These are phyloP conservation scores for Syngnathus rostellatus DNA, from an alignment of 2,797 vertebrate species.

Conservation along the genomic window DNA sequence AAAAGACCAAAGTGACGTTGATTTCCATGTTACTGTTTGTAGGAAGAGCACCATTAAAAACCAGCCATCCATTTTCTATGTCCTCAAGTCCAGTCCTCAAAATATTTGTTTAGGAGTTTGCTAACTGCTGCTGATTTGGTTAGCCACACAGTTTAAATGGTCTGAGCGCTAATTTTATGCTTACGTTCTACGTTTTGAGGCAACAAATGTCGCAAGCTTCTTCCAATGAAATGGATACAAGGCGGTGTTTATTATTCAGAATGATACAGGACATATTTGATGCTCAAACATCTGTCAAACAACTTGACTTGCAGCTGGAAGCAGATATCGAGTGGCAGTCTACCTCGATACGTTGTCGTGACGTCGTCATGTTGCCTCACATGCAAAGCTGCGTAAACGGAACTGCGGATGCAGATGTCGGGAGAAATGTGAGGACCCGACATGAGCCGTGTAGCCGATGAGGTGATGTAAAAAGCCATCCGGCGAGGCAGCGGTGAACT, in stretches of 20 bases:
- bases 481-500: constrained; percentile 5
- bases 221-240: not conserved
- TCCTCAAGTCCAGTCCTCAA: too few species aligned
- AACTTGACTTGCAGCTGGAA: not conserved
- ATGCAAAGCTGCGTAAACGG: not conserved
- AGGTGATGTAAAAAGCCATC: constrained; percentile 6
- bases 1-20: not conserved
- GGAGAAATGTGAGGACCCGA: not conserved
- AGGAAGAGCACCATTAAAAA: too few species aligned
- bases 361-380: not conserved
- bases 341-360: not conserved
- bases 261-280: not conserved
- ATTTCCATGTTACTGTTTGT: too few species aligned
- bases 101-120: too few species aligned
- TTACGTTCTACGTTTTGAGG: not conserved
- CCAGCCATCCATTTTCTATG: too few species aligned
- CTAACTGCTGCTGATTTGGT: too few species aligned
- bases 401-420: not conserved
- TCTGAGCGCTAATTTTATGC: too few species aligned
- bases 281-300: not conserved
- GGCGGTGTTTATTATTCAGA: not conserved
- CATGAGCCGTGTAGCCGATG: not conserved
- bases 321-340: not conserved
- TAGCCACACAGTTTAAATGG: too few species aligned
- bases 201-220: not conserved